These are phyloP conservation scores for Rhinatrema bivittatum DNA, from an alignment of 2,797 vertebrate species.

Conservation along the genomic window DNA sequence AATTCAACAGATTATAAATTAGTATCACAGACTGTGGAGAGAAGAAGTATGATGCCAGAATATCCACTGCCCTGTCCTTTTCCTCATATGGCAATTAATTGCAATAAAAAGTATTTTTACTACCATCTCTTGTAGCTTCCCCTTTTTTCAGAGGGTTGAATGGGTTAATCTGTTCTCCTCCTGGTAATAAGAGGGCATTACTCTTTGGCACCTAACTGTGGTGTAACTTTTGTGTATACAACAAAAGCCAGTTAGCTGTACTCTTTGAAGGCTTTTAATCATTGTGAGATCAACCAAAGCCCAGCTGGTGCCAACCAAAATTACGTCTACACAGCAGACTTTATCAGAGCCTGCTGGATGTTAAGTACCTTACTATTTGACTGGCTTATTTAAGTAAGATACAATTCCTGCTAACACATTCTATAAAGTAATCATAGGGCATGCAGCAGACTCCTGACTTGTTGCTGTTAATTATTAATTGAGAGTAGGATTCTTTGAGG, in stretches of 20 bases:
- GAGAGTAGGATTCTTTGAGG: constrained; percentile 48
- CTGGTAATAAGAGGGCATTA: constrained; percentile 26
- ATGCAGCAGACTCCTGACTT: constrained; percentile 48
- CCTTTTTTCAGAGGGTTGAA: not conserved
- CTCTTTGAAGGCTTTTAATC: constrained; percentile 36
- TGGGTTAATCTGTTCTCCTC: constrained; percentile 27
- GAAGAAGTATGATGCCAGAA: too few relatives aligned
- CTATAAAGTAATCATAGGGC: constrained; percentile 41
- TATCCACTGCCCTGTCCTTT: too few relatives aligned
- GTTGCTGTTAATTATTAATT: constrained; percentile 49
- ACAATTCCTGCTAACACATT: constrained; percentile 42
- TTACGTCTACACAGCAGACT: constrained; percentile 50
- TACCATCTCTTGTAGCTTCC: too few relatives aligned
- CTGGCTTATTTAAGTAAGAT: constrained; percentile 44
- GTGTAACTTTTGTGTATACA: constrained; percentile 23
- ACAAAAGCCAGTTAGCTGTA: constrained; percentile 29
- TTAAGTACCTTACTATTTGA: constrained; percentile 42
- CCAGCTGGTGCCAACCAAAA: constrained; percentile 39
- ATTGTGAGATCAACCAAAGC: constrained; percentile 36
- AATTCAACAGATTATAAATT: too few relatives aligned
- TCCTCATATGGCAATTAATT: too few relatives aligned
- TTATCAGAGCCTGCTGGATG: constrained; percentile 50
- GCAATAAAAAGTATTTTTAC: too few relatives aligned
- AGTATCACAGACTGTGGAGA: too few relatives aligned
- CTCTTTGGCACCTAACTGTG: constrained; percentile 34